These are phyloP conservation scores for Sipha flava DNA, from an alignment of 1,140 invertebrate species.

Conservation along the genomic window DNA sequence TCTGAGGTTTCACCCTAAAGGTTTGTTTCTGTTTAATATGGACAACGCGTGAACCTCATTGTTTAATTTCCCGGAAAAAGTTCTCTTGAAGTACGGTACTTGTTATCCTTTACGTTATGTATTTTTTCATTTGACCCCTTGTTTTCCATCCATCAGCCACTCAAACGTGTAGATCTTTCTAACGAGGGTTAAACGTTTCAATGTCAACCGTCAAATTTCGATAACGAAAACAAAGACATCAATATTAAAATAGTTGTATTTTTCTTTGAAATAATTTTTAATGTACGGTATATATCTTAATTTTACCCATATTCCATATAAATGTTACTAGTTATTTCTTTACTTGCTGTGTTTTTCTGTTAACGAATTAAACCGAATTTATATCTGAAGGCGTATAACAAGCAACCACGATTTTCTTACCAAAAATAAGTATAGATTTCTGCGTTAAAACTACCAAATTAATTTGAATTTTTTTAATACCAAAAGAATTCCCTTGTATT, in stretches of 20 bases:
- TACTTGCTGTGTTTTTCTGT: too few relatives aligned
- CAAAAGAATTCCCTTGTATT: too few relatives aligned
- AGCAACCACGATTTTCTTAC: too few relatives aligned
- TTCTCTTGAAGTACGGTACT: neutral
- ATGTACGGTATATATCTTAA: too few relatives aligned
- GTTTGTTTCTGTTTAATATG: neutral
- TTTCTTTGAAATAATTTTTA: too few relatives aligned
- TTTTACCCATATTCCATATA: too few relatives aligned
- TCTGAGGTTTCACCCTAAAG: neutral
- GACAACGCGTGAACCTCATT: neutral
- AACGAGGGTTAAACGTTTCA: neutral
- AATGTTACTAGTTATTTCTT: too few relatives aligned
- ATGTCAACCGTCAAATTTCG: neutral
- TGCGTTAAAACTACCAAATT: too few relatives aligned
- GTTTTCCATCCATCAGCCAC: neutral
- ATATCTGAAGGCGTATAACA: too few relatives aligned
- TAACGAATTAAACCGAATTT: too few relatives aligned
- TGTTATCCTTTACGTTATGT: neutral
- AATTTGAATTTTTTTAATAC: too few relatives aligned
- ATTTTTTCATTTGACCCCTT: neutral
- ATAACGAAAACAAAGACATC: neutral
- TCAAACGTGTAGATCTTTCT: neutral
- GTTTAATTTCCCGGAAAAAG: neutral
- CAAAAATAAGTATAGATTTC: too few relatives aligned
- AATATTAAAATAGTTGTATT: neutral